phyloP scores from a whole-genome alignment of 2,113 vertebrate genomes.

The Platycercus adscitus region DNA sequence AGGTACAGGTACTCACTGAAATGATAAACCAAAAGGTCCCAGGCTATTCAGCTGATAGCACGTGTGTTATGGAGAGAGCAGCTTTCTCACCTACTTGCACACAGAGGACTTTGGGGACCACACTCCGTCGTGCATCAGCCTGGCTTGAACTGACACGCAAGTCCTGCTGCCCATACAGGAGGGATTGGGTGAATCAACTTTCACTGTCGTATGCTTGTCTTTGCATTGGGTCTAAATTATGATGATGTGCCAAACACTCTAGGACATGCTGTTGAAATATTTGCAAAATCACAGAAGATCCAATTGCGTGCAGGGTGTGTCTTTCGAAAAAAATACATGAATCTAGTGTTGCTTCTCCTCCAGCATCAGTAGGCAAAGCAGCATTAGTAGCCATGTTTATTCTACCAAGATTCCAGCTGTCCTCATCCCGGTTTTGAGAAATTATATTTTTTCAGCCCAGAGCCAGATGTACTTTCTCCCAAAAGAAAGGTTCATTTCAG shows the following conservation, averaged over 20 bases:
- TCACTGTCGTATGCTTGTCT: neutral
- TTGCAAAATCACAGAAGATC: neutral
- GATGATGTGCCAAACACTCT: neutral
- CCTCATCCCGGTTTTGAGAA: neutral
- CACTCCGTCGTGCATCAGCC: too few species aligned
- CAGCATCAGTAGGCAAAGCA: neutral
- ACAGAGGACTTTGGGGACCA: neutral
- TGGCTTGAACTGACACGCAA: fast-evolving
- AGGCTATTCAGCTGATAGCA: neutral
- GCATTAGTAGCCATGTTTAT: neutral
- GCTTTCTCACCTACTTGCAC: neutral
- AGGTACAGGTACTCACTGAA: neutral
- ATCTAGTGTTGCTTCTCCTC: neutral
- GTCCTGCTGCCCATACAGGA: neutral
- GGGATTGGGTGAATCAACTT: neutral
- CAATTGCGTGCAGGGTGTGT: neutral
- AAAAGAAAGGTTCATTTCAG: neutral
- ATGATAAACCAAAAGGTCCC: neutral
- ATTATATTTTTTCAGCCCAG: neutral
- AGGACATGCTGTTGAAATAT: neutral
- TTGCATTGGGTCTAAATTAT: neutral
- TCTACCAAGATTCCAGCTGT: neutral
- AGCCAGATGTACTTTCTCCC: neutral
- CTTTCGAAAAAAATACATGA: neutral
- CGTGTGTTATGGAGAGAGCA: neutral